Evolutionary conservation across 2,113 vertebrate genomes (phyloP).

Genomic region (Phocoena phocoena): DNA sequence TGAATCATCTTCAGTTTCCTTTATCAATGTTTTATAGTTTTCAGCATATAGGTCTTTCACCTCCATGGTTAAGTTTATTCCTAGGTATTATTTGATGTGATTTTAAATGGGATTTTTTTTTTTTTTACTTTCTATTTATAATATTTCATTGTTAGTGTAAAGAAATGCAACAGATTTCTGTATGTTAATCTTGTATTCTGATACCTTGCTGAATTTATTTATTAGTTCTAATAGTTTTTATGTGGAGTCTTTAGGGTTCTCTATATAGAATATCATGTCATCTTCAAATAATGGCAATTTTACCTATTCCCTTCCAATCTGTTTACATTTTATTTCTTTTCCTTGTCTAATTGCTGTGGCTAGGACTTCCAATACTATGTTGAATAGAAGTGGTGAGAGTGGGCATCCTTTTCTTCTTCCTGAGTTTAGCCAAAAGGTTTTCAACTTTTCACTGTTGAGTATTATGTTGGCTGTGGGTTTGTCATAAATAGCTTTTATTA

Average conservation of each 20-base stretch:
- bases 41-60: not conserved
- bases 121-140: not conserved
- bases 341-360: no score
- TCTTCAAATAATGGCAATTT: no score
- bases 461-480: no score
- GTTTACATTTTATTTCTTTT: no score
- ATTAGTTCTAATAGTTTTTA: not conserved
- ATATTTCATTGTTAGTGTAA: not conserved
- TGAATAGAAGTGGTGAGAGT: no score
- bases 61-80: not conserved
- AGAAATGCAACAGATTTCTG: not conserved
- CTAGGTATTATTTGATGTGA: not conserved
- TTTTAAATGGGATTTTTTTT: not conserved
- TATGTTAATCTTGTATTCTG: not conserved
- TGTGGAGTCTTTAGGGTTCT: not conserved
- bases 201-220: not conserved
- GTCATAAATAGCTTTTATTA: no score
- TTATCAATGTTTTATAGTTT: not conserved
- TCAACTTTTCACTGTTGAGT: no score
- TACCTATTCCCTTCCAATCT: no score
- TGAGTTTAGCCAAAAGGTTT: no score
- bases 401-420: no score
- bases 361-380: no score
- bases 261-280: no score
- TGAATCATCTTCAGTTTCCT: not conserved